Percentiles rank a stretch among this genome's conserved stretches.
Evolutionary conservation across 2,888 invertebrate species (phyloP).

Genomic region (Acleris literana): DNA sequence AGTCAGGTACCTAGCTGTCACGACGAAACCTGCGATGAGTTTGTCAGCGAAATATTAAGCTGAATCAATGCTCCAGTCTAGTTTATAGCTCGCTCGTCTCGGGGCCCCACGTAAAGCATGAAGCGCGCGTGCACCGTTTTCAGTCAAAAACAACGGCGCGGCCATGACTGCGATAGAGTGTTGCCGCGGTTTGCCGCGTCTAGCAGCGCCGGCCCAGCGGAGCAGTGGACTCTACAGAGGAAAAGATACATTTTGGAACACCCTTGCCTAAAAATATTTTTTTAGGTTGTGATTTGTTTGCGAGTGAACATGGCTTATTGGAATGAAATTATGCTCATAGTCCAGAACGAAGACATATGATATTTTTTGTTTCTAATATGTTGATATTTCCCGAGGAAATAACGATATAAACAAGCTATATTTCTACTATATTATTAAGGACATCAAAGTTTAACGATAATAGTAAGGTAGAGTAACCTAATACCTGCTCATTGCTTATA

Average conservation of each 20-base stretch:
- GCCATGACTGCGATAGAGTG: conserved; percentile 75
- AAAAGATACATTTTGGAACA: conserved; percentile 10
- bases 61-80: neutral
- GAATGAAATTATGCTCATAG: too few species aligned
- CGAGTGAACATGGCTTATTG: too few species aligned
- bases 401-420: too few species aligned
- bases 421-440: too few species aligned
- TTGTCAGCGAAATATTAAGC: neutral
- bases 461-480: too few species aligned
- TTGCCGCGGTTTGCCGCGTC: conserved; percentile 66
- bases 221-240: conserved; percentile 50
- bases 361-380: neutral
- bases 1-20: too few species aligned
- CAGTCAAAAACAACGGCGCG: conserved; percentile 77
- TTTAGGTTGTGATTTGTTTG: too few species aligned
- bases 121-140: conserved; percentile 80
- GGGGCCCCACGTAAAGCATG: conserved; percentile 60
- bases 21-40: neutral
- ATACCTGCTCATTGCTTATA: too few species aligned
- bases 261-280: neutral
- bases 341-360: neutral
- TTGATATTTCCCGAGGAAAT: too few species aligned
- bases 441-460: too few species aligned
- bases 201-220: conserved; percentile 51
- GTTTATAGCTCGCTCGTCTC: conserved; percentile 40